A percentile compares a stretch with the other conserved stretches of the same genome.
Evolutionary conservation across 2,113 vertebrate species (phyloP).

Genomic region (Capreolus pygargus): DNA sequence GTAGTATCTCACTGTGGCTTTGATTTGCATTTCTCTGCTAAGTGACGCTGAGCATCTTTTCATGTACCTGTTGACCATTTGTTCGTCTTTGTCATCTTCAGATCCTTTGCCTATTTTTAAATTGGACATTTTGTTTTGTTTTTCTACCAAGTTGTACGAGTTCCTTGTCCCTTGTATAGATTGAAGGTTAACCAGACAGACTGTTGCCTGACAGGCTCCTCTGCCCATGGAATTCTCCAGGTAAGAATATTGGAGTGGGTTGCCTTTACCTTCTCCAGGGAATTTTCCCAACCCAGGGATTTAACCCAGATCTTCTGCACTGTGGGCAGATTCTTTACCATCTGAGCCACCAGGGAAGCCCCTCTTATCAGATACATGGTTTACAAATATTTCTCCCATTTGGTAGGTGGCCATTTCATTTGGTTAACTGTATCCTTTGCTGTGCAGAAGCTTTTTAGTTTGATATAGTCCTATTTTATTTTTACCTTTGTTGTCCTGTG

Average conservation of each 20-base stretch:
- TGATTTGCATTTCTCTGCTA: not conserved
- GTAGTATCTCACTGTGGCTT: not conserved
- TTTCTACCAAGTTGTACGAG: not conserved
- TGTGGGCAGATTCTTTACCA: not conserved
- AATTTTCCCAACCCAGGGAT: not conserved
- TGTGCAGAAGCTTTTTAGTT: not conserved
- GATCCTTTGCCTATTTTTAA: not conserved
- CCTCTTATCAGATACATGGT: not conserved
- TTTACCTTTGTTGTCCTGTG: not conserved
- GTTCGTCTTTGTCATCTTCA: not conserved
- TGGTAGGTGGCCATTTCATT: not conserved
- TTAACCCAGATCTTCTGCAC: not conserved
- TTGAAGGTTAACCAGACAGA: not conserved
- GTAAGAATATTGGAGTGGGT: not conserved
- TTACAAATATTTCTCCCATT: not conserved
- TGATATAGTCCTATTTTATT: not conserved
- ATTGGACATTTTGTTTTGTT: not conserved
- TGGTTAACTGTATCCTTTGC: not conserved
- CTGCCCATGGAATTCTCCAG: not conserved
- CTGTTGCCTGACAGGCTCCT: not conserved
- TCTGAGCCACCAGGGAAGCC: not conserved
- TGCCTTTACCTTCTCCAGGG: not conserved
- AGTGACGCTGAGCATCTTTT: not conserved
- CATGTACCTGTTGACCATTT: not conserved
- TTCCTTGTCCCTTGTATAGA: not conserved